A percentile compares a stretch with the other conserved stretches of the same genome.
Conservation (phyloP, 1,140 invertebrate genomes). For the Solen grandis region DNA sequence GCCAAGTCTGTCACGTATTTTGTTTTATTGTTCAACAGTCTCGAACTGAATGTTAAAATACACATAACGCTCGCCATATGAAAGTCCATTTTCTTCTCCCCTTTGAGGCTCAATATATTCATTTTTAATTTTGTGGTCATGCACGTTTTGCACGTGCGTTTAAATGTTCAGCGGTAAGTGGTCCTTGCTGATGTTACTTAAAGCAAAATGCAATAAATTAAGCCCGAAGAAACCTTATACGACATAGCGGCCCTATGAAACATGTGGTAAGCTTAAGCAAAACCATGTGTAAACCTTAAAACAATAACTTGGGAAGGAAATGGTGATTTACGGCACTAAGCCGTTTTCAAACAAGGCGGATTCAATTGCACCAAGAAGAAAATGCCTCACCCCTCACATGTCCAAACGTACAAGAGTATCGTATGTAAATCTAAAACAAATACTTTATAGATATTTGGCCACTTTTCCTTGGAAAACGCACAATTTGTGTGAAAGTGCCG, state of each 20-base stretch:
- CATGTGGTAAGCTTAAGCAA: not conserved
- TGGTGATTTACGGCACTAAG: not conserved
- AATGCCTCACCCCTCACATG: no score
- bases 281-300: not conserved
- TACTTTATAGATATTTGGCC: not conserved
- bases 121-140: no score
- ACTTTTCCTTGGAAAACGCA: not conserved
- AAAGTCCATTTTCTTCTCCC: no score
- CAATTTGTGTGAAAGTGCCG: not conserved
- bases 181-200: not conserved
- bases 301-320: not conserved
- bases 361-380: not conserved
- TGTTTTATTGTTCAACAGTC: no score
- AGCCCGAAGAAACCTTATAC: not conserved
- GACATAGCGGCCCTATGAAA: not conserved
- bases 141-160: not conserved
- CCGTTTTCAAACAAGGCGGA: not conserved
- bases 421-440: not conserved
- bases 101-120: no score
- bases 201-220: not conserved
- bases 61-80: no score
- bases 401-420: not conserved
- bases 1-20: no score
- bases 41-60: no score
- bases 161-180: not conserved